Percentiles rank a stretch among this genome's conserved stretches.
These are phyloP conservation scores for Criorhina ranunculi DNA, from an alignment of 2,888 invertebrate genomes.

Conservation along the genomic window DNA sequence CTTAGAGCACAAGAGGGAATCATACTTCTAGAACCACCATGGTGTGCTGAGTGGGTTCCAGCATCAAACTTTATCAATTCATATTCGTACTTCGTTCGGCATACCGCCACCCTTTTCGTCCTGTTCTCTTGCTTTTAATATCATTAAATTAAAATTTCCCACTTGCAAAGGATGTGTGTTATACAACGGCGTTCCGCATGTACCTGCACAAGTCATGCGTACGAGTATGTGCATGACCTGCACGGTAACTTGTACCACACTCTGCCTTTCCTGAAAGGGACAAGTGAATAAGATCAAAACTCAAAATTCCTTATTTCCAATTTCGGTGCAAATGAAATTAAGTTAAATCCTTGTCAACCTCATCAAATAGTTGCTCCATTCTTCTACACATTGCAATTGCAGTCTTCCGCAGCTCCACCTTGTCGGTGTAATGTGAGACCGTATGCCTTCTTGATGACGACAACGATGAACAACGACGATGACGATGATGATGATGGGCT, in stretches of 20 bases:
- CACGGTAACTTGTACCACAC: slow-evolving; percentile 14
- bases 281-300: slow-evolving; percentile 72
- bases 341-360: slow-evolving; percentile 79
- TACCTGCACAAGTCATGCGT: slow-evolving; percentile 36
- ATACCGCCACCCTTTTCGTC: slow-evolving; percentile 36
- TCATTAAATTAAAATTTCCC: slow-evolving; percentile 75
- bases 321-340: slow-evolving; percentile 77
- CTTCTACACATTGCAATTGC: slow-evolving; percentile 76
- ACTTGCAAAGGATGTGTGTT: slow-evolving; percentile 69
- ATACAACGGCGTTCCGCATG: slow-evolving; percentile 27
- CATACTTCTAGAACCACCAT: background rate
- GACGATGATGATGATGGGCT: slow-evolving; percentile 45
- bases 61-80: slow-evolving; percentile 75
- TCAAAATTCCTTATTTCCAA: slow-evolving; percentile 76
- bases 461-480: slow-evolving; percentile 17
- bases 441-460: slow-evolving; percentile 44
- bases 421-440: slow-evolving; percentile 46
- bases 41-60: slow-evolving; percentile 29
- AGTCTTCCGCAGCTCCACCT: slow-evolving; percentile 56
- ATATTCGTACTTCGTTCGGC: slow-evolving; percentile 71
- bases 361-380: slow-evolving; percentile 79
- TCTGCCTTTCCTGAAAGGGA: slow-evolving; percentile 50
- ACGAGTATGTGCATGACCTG: slow-evolving; percentile 62
- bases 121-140: slow-evolving; percentile 44
- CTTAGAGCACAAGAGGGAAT: slow-evolving; percentile 39